phyloP scores from a whole-genome alignment of 2,113 vertebrate species.

The Barnardius zonarius region DNA sequence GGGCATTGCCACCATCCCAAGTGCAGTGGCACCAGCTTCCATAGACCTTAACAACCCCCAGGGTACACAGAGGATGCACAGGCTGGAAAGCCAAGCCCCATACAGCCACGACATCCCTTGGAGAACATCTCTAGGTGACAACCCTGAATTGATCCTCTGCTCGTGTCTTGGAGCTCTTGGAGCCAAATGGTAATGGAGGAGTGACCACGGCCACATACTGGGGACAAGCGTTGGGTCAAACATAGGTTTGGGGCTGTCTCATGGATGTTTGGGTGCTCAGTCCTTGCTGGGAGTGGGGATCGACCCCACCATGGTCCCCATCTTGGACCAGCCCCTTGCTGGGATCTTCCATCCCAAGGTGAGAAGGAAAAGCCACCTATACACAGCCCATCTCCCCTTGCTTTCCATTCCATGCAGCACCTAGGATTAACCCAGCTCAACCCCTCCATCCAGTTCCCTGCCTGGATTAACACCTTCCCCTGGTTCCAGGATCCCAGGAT shows the following conservation, averaged over 20 bases:
- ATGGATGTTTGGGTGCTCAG: not conserved
- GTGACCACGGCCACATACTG: fast-evolving
- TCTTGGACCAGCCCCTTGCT: not conserved
- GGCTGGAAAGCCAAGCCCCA: not conserved
- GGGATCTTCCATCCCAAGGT: not conserved
- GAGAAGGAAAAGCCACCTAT: not conserved
- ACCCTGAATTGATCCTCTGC: not conserved
- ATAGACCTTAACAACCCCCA: not conserved
- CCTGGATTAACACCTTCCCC: not conserved
- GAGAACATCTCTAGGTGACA: not conserved
- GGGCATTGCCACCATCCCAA: not conserved
- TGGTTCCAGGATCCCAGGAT: not conserved
- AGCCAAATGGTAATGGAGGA: fast-evolving
- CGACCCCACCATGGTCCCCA: not conserved
- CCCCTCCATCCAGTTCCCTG: not conserved
- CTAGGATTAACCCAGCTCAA: not conserved
- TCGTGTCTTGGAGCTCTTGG: not conserved
- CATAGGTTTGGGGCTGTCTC: not conserved
- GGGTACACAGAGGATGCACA: fast-evolving
- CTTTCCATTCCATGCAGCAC: not conserved
- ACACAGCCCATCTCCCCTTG: not conserved
- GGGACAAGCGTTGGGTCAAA: not conserved
- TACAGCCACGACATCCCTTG: not conserved
- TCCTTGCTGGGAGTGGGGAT: not conserved
- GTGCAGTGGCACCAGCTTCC: fast-evolving